Conservation (phyloP, 2,113 vertebrate genomes). For the Lepus europaeus region DNA sequence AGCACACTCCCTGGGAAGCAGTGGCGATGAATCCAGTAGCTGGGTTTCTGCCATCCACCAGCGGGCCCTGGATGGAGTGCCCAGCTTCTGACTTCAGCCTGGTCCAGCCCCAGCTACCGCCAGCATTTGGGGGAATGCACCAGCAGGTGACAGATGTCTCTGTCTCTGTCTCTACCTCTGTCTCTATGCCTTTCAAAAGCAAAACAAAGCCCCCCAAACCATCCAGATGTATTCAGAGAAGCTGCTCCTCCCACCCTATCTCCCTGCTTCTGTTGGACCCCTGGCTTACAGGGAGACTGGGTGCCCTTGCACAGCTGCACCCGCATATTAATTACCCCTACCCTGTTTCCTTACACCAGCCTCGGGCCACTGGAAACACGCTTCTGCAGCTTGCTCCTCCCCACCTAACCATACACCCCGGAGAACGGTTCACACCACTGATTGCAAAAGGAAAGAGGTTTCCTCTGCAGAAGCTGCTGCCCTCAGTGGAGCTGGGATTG, state of each 20-base stretch:
- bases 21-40: too few species aligned
- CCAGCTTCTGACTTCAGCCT: too few species aligned
- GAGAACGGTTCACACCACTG: neutral
- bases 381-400: neutral
- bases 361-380: neutral
- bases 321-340: too few species aligned
- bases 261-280: neutral
- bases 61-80: too few species aligned
- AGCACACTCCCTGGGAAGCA: too few species aligned
- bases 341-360: neutral
- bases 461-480: neutral
- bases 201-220: too few species aligned
- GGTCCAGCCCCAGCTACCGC: too few species aligned
- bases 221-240: neutral
- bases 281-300: neutral
- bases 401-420: neutral
- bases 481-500: neutral
- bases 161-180: too few species aligned
- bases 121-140: too few species aligned
- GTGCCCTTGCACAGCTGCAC: neutral
- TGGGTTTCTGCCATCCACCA: too few species aligned
- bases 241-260: neutral
- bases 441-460: neutral
- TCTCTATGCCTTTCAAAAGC: too few species aligned
- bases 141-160: too few species aligned